phyloP scores from a whole-genome alignment of 1,140 invertebrate genomes.

The Colletes gigas region DNA sequence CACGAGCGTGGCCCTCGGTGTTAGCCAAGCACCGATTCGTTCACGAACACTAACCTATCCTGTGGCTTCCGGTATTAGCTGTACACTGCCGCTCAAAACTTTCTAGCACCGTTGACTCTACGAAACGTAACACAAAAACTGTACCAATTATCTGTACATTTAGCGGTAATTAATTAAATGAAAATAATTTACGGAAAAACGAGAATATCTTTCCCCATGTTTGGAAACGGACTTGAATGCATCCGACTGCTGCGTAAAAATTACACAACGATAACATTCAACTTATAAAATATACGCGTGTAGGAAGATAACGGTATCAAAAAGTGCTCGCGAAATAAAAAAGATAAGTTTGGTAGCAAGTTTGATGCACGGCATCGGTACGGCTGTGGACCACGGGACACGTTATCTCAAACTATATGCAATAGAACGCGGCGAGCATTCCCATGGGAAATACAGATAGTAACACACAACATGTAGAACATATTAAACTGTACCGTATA shows the following conservation, averaged over 20 bases:
- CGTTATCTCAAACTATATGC: slow-evolving; percentile 20
- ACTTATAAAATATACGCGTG: neutral
- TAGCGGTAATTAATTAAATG: no score
- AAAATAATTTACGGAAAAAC: no score
- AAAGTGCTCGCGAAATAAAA: neutral
- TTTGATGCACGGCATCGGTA: neutral
- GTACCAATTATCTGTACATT: no score
- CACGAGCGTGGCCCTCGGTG: no score
- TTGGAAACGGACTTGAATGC: no score
- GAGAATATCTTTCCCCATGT: no score
- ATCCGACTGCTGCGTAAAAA: neutral
- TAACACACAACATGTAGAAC: slow-evolving; percentile 24
- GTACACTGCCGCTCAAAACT: no score
- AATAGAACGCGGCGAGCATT: slow-evolving; percentile 16
- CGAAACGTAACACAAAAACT: no score
- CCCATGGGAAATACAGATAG: slow-evolving; percentile 52
- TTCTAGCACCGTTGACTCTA: no score
- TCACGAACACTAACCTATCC: no score
- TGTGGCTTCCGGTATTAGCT: no score
- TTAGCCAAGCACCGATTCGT: no score
- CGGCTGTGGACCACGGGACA: neutral
- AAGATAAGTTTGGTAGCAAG: slow-evolving; percentile 6
- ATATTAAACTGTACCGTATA: slow-evolving; percentile 14
- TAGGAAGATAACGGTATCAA: neutral
- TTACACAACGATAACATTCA: neutral